Base-by-base conservation (phyloP, 2,888 invertebrate species). In the Corythucha ciliata region DNA sequence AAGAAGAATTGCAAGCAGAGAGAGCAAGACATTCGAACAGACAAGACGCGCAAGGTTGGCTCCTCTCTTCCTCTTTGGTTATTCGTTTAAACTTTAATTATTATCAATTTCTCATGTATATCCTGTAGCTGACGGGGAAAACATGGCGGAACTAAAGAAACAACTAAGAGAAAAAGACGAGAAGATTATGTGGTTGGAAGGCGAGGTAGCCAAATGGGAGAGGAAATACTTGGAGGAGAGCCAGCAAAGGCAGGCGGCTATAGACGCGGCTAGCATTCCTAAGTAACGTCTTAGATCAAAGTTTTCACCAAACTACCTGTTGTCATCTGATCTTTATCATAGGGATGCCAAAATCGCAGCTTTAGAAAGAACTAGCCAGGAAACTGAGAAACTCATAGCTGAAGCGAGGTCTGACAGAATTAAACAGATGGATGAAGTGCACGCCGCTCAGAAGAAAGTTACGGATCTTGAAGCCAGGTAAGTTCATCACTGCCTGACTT, bases 281-380 rank as follows among this genome's bases (percentile, higher is more conserved):
- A 81, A 80, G 80, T 80, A 66, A 67, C 70, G 45, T 45, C 6
- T 45, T n/a, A n/a, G 6, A 16, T 33, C 7, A 33, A 8, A 32
- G 12, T 41, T 21, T 22, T 7, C 8, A 42, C n/a, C 12, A 48
- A 18, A 36, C 14, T 16, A 27, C 41, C 45, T 57, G 39, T 4
- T 48, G 40, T 46, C 22, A 42, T 25, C 47, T 45, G 25, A 25
- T 7, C 8, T n/a, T n/a, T n/a, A 22, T 62, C 65, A 40, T 59
- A 85, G 85, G 66, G 86, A 88, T 68, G 85, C 84, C 0, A 85
- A 86, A 67, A 85, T 87, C 62, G 86, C 87, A 44, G 86, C 86
- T 7, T 68, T 88, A 55, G 85, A 87, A 67, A 84, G 83, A 67
- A 83, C 82, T 3, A 85, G 82, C 53, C 82, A 84, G 59, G 87